A percentile compares a stretch with the other conserved stretches of the same genome.
Evolutionary conservation across 2,113 vertebrate species (phyloP).

Genomic region (Esox niger): DNA sequence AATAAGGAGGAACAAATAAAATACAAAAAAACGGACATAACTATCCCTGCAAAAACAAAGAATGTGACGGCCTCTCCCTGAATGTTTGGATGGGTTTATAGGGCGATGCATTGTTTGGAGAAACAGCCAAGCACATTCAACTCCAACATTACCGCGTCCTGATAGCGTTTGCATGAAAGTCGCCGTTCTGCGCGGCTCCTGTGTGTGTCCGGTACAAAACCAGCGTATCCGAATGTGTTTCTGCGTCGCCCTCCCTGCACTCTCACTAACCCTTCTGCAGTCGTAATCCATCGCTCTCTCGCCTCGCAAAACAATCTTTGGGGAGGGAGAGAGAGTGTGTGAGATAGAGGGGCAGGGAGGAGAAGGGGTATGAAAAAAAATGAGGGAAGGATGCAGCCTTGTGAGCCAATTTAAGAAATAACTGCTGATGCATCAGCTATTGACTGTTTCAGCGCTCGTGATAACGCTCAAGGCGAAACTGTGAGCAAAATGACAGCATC

Average conservation of each 20-base stretch:
- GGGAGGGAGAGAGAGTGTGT: slow-evolving; percentile 42
- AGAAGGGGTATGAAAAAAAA: slow-evolving; percentile 36
- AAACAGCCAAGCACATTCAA: not conserved
- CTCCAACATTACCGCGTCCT: not conserved
- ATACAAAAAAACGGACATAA: not conserved
- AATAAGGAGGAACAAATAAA: too few species aligned
- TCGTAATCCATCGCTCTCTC: slow-evolving; percentile 82
- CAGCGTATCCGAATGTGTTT: not conserved
- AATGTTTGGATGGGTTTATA: not conserved
- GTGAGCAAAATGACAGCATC: slow-evolving; percentile 96
- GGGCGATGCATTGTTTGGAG: not conserved
- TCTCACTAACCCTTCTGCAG: slow-evolving; percentile 75
- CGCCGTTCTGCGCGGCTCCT: not conserved
- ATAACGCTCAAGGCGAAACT: slow-evolving; percentile 94
- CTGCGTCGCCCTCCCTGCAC: slow-evolving; percentile 49
- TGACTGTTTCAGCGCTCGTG: slow-evolving; percentile 90
- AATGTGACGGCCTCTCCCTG: not conserved
- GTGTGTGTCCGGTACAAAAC: not conserved
- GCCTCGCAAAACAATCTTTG: slow-evolving; percentile 84
- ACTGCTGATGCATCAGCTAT: slow-evolving; percentile 98
- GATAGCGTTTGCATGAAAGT: not conserved
- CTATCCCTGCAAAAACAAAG: too few species aligned
- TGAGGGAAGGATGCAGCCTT: slow-evolving; percentile 83
- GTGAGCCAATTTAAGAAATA: slow-evolving; percentile 96
- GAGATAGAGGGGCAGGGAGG: slow-evolving; percentile 47